These are phyloP conservation scores for Plagodis dolabraria DNA, from an alignment of 2,888 invertebrate species.

Conservation along the genomic window DNA sequence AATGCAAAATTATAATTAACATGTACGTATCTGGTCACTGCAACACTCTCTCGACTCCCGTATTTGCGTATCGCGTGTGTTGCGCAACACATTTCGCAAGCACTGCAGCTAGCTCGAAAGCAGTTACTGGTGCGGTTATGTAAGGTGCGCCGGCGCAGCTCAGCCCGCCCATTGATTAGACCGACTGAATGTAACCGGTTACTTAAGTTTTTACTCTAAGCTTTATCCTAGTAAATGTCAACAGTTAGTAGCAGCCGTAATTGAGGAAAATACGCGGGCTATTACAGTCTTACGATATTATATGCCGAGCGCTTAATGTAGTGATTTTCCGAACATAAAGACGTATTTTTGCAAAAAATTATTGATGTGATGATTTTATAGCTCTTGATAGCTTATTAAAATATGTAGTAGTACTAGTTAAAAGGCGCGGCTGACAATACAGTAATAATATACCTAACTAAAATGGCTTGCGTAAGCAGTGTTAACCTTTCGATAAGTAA, in stretches of 20 bases:
- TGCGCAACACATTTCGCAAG: slow-evolving; percentile 80
- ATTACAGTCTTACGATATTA: no score
- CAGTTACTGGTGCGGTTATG: slow-evolving; percentile 54
- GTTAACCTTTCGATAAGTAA: no score
- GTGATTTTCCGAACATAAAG: no score
- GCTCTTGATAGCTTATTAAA: no score
- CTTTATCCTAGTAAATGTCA: slow-evolving; percentile 36
- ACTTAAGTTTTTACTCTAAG: slow-evolving; percentile 61
- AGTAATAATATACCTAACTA: no score
- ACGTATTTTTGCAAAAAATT: no score
- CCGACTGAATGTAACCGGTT: slow-evolving; percentile 71
- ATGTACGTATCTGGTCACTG: slow-evolving; percentile 37
- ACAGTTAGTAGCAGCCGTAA: slow-evolving; percentile 5
- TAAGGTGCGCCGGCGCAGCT: slow-evolving; percentile 58
- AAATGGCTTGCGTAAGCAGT: no score
- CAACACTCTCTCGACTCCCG: slow-evolving; percentile 51
- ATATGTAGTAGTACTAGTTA: no score
- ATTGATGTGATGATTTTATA: no score
- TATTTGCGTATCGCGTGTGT: slow-evolving; percentile 70
- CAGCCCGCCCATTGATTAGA: slow-evolving; percentile 76
- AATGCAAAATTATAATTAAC: slow-evolving; percentile 39
- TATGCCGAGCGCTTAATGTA: no score
- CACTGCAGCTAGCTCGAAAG: slow-evolving; percentile 70
- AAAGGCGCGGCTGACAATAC: no score
- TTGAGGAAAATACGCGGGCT: slow-evolving; percentile 10